phyloP scores from a whole-genome alignment of 1,140 invertebrate species.

The Ganaspis sp. region DNA sequence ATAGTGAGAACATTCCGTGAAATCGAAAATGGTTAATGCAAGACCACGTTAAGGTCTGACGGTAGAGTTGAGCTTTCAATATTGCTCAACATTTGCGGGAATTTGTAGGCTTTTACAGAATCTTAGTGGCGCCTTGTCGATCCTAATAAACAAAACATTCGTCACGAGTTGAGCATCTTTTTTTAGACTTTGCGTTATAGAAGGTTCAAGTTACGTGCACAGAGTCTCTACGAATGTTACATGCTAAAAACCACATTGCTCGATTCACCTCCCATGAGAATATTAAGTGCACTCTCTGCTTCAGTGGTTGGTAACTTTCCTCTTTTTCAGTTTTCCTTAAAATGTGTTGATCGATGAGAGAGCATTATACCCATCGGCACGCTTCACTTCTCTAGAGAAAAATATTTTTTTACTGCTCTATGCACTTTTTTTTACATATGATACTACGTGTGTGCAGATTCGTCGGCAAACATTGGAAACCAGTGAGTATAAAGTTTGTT shows the following conservation, averaged over 20 bases:
- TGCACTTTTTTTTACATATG: neutral
- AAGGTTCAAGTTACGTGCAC: neutral
- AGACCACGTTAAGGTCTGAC: neutral
- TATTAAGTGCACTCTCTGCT: slow-evolving; percentile 19
- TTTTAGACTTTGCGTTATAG: neutral
- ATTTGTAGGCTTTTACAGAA: neutral
- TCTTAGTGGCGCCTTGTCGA: neutral
- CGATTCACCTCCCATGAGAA: neutral
- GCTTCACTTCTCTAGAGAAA: neutral
- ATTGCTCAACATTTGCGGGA: neutral
- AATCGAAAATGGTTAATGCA: slow-evolving; percentile 24
- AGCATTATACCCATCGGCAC: slow-evolving; percentile 9
- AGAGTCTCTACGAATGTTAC: neutral
- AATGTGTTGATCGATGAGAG: slow-evolving; percentile 19
- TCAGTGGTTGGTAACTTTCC: neutral
- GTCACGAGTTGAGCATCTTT: neutral
- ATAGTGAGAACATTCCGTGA: neutral
- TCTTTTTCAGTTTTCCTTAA: neutral
- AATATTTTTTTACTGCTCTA: slow-evolving; percentile 11
- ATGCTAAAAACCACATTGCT: neutral
- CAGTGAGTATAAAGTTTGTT: neutral
- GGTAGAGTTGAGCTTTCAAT: neutral
- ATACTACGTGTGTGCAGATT: neutral
- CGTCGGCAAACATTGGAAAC: neutral
- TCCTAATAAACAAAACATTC: slow-evolving; percentile 9